Evolutionary conservation across 2,797 vertebrate genomes (phyloP), one percentile per base, ranked within the genome.

Genomic region (Centroberyx gerrardi): DNA sequence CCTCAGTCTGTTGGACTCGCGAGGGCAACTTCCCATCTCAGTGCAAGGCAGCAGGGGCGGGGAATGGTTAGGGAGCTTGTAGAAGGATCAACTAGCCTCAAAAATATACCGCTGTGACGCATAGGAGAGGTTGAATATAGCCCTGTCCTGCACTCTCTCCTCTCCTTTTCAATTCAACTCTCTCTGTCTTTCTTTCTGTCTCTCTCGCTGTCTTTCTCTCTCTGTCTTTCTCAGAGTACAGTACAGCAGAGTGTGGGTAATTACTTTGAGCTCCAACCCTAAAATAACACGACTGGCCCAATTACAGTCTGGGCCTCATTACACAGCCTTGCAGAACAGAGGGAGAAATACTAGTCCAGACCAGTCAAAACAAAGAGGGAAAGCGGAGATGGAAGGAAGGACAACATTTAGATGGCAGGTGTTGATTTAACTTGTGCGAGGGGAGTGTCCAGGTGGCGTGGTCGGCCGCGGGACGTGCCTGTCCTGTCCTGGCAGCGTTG

Each of bases 251-350:
- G 85, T 84, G 78, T 72, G 80, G 85, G 88, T 94, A 94, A 94
- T 95, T 94, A 94, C 91, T 94, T 87, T 88, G 90, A 71, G 88
- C 93, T 92, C 80, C 86, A 93, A 90, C 90, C 94, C 90, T 94
- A 94, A 95, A 95, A 94, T 95, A 95, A 94, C 93, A 93, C 82
- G 83, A 89, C 86, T 93, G 92, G 81, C 92, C 92, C 94, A 95
- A 95, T 96, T 94, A 94, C 90, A 93, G 83, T 80, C 76, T 88
- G 90, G 88, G 79, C 89, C 89, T 94, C 91, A 92, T 93, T 93
- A 94, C 80, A 84, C 87, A 86, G 89, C 81, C 80, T 74, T 22
- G 42, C 79, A 87, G 89, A 91, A 87, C 76, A 85, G 72, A 90
- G 82, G 79, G 58, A 84, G 76, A 88, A 88, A 90, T 73, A 74